Base-by-base conservation (phyloP, 2,797 vertebrate species). In the Enteromius anoplus region DNA sequence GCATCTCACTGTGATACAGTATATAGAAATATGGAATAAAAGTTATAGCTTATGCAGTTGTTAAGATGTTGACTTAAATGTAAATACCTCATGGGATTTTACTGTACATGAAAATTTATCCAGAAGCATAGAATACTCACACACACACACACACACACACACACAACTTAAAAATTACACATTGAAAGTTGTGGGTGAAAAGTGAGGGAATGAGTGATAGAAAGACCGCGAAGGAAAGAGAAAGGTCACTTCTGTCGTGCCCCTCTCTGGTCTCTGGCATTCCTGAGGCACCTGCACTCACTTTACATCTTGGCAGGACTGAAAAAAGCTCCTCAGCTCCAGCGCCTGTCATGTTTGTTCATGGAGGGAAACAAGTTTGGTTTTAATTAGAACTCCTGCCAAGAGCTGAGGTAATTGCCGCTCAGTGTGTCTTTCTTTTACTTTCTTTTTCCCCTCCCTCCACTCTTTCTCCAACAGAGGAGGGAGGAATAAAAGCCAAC, bases 221-320 rank as follows among this genome's bases (percentile, higher is more conserved):
- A 68, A 42, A 72, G 2, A 49, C 12, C 21, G 12, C 1, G 11
- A 66, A 29, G 42, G 40, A 75, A 71, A 64, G 73, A 81, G 70
- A 91, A 88, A 90, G 91, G 91, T 93, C 90, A 92, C 85, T 87
- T 85, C 78, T 86, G 85, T 83, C 47, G 69, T 87, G 45, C 86
- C 88, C 85, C 77, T 75, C 86, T 73, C 91, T 90, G 19, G 66
- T 91, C 87, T 88, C 85, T 92, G 94, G 93, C 95, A 96, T 96
- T 96, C 95, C 91, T 94, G 84, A 87, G 91, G 94, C 96, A 97
- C 96, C 96, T 97, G 96, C 92, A 94, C 93, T 95, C 94, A 94
- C 93, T 97, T 94, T 94, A 94, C 91, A 92, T 93, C 93, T 92
- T 93, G 93, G 93, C 93, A 92, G 90, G 82, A 78, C 84, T 91